Percentiles rank a stretch among this genome's conserved stretches.
Conservation (phyloP, 2,113 vertebrate species). For the Salminus brasiliensis region DNA sequence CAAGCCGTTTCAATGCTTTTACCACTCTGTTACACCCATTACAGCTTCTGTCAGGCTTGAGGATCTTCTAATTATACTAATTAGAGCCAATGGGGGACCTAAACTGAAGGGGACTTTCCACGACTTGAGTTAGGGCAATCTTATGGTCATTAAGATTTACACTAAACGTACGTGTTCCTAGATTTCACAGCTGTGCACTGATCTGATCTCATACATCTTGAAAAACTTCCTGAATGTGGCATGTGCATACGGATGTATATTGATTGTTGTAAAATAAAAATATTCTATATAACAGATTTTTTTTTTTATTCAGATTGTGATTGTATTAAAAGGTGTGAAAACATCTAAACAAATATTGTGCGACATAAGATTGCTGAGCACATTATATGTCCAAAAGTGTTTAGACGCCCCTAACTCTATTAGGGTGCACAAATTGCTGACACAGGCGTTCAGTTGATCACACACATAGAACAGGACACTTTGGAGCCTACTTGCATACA, state of each 20-base stretch:
- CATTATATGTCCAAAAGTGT: no score
- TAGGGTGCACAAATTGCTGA: no score
- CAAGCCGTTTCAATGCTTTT: not conserved
- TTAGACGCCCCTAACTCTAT: no score
- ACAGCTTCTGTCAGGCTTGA: not conserved
- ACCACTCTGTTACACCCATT: no score
- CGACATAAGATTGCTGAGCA: not conserved
- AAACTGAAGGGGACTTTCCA: not conserved
- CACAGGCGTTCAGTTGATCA: no score
- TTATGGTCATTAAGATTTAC: no score
- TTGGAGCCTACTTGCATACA: no score
- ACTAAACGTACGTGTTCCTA: not conserved
- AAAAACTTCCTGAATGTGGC: conserved; percentile 17
- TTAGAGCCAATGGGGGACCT: not conserved
- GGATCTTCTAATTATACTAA: not conserved
- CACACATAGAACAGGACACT: no score
- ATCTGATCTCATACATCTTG: not conserved
- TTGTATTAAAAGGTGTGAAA: conserved; percentile 19
- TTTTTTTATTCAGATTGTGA: conserved; percentile 15
- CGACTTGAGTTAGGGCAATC: no score
- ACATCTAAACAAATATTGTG: not conserved
- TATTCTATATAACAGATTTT: conserved; percentile 18
- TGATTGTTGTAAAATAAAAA: conserved; percentile 65
- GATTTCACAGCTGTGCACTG: not conserved
- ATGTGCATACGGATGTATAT: conserved; percentile 49